These are phyloP conservation scores for Climacteris rufus DNA, from an alignment of 2,113 vertebrate species.

Conservation along the genomic window DNA sequence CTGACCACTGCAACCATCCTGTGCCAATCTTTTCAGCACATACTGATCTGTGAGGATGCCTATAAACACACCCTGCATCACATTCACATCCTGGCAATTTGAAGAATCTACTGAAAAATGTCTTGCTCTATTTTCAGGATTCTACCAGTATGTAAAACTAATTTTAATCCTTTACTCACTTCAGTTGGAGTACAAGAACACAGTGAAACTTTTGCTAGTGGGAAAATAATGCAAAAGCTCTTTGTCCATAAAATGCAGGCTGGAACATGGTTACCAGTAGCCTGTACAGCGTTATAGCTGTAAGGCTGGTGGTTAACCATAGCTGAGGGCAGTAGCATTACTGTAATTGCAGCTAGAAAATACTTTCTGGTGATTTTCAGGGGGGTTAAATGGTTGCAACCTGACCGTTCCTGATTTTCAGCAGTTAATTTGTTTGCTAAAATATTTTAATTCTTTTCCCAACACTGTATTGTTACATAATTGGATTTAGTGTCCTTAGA, in stretches of 20 bases:
- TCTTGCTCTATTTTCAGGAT: neutral
- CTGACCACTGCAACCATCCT: neutral
- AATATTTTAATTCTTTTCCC: neutral
- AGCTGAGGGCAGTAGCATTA: neutral
- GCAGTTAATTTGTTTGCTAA: neutral
- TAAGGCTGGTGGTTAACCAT: constrained; percentile 13
- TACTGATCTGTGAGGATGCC: neutral
- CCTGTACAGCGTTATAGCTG: neutral
- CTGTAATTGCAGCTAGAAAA: neutral
- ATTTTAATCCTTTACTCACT: constrained; percentile 36
- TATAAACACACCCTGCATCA: neutral
- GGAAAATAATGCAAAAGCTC: constrained; percentile 23
- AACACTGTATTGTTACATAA: neutral
- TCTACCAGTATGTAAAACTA: constrained; percentile 12
- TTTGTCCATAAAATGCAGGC: neutral
- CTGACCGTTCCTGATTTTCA: constrained; percentile 38
- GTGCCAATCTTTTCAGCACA: neutral
- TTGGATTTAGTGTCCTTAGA: neutral
- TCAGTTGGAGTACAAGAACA: constrained; percentile 10
- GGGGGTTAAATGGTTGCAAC: neutral
- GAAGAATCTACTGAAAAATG: neutral
- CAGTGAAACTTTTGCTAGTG: constrained; percentile 1
- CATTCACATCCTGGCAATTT: neutral
- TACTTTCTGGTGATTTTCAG: neutral
- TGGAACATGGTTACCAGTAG: neutral